phyloP scores from a whole-genome alignment of 2,113 vertebrate species.

The Serilophus lunatus region DNA sequence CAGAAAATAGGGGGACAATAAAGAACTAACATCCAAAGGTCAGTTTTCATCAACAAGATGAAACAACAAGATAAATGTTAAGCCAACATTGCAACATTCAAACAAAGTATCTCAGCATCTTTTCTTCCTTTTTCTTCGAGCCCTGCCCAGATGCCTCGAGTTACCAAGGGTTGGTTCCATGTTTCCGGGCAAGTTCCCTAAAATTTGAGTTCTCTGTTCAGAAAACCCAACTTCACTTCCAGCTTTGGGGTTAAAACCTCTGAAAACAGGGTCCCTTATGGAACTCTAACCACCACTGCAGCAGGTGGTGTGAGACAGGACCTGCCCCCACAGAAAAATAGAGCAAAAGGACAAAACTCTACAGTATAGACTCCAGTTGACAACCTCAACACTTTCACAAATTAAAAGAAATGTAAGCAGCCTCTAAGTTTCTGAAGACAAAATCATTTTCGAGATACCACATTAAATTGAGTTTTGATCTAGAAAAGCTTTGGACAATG shows the following conservation, averaged over 20 bases:
- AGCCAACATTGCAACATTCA: background rate
- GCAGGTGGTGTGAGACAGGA: background rate
- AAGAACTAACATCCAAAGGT: background rate
- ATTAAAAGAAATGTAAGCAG: background rate
- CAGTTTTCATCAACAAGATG: background rate
- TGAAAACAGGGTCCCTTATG: background rate
- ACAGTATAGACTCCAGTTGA: rapidly evolving
- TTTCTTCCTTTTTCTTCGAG: background rate
- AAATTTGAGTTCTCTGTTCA: background rate
- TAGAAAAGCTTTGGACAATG: background rate
- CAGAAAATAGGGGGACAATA: background rate
- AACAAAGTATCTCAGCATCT: background rate
- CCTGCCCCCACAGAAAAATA: rapidly evolving
- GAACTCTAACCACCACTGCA: background rate
- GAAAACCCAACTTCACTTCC: background rate
- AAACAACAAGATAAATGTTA: background rate
- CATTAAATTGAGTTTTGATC: background rate
- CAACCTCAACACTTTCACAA: background rate
- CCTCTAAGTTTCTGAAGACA: background rate
- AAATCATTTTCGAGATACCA: background rate
- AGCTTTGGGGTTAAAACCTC: background rate
- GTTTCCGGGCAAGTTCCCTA: background rate
- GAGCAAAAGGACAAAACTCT: background rate
- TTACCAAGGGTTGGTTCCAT: background rate
- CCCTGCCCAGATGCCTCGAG: background rate